phyloP scores from a whole-genome alignment of 2,888 invertebrate species.

The Lithodes maja region DNA sequence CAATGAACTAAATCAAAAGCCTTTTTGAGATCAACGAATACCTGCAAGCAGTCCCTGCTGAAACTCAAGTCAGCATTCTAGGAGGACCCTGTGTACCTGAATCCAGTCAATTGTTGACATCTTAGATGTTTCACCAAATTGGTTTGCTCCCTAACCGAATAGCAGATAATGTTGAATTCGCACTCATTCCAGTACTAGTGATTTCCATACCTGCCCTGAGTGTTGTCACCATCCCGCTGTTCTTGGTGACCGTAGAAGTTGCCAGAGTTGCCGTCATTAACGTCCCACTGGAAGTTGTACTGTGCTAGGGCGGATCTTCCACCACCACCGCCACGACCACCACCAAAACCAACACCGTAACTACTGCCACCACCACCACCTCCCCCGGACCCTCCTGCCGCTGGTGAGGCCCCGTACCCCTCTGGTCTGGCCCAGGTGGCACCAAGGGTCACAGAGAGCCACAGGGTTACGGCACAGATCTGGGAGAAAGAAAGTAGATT shows the following conservation, averaged over 20 bases:
- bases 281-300: conserved; percentile 68
- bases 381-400: not conserved
- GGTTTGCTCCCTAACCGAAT: too few species aligned
- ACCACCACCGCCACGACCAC: not conserved
- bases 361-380: too few species aligned
- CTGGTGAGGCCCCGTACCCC: not conserved
- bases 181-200: too few species aligned
- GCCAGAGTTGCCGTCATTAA: conserved; percentile 49
- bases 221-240: conserved; percentile 57
- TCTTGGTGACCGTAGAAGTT: conserved; percentile 66
- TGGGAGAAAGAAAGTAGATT: not conserved
- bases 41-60: too few species aligned
- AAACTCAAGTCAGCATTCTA: too few species aligned
- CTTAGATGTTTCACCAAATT: too few species aligned
- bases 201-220: conserved; percentile 43
- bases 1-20: too few species aligned
- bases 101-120: too few species aligned
- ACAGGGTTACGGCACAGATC: not conserved
- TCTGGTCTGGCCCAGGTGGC: not conserved
- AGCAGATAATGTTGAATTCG: too few species aligned
- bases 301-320: conserved; percentile 35
- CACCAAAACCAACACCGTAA: too few species aligned
- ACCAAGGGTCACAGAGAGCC: not conserved
- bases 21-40: too few species aligned
- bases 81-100: too few species aligned